Base-by-base conservation (phyloP, 2,113 vertebrate species). In the Raja brachyura region DNA sequence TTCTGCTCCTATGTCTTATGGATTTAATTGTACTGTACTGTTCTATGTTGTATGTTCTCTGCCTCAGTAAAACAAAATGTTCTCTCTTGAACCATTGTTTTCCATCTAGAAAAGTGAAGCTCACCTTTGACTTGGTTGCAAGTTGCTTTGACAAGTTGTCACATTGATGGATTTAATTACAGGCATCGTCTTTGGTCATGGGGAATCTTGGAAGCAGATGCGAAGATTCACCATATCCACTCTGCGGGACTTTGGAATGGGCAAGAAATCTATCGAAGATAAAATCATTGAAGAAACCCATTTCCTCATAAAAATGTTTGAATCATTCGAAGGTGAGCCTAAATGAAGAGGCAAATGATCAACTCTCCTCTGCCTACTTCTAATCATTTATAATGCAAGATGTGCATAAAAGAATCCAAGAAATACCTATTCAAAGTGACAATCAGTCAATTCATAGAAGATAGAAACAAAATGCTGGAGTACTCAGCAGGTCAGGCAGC, bases 211-310 rank as follows among this genome's bases (percentile, higher is more conserved):
- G 81, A 85, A n/a, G 25, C 81, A 85, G 22, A 95, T 95, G 94
- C 95, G 96, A 81, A 95, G 96, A n/a, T 96, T 96, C 85, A 94
- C 95, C 59, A 93, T 96, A 93, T 94, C 94, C 92, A 96, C 96
- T 0, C 94, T 96, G 86, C 6, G 96, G 56, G 95, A 96, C 70
- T 96, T 96, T 0, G 96, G 96, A 77, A 95, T 96, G 95, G 96
- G 96, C 93, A 96, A 90, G 94, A 96, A 94, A 94, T 94, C 94
- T 61, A 81, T 95, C 0, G 96, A 96, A 95, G 59, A 90, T 59
- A 94, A 93, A 93, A 96, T 96, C 93, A 93, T 96, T 75, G 95
- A 96, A 70, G 96, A 96, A 94, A 93, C 96, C 18, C 93, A 95
- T 92, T 94, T 93, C 16, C 95, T 96, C 31, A 93, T 95, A 73